Conservation (phyloP, 1,140 invertebrate species). For the Lutraria rhynchaena region DNA sequence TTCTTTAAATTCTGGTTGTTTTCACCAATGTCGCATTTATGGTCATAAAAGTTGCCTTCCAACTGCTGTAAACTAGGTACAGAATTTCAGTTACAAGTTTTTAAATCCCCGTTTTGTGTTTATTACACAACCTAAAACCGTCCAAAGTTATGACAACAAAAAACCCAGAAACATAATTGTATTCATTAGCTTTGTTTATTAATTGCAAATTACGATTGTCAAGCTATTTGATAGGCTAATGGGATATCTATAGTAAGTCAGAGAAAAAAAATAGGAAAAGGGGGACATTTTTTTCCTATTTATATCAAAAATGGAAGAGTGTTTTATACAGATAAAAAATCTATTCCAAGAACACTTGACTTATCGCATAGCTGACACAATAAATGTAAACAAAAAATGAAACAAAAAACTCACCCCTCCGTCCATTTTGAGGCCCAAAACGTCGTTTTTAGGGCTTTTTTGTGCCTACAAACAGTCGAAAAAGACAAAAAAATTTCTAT, state of each 20-base stretch:
- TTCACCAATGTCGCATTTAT: no score
- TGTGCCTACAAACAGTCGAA: neutral
- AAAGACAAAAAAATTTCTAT: neutral
- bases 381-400: neutral
- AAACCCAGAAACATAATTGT: neutral
- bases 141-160: neutral
- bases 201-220: neutral
- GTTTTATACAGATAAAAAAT: slow-evolving; percentile 26
- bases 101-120: neutral
- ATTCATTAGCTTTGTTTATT: neutral
- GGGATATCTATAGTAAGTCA: neutral
- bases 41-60: no score
- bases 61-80: no score
- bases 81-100: no score
- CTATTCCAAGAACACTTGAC: slow-evolving; percentile 43
- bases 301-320: slow-evolving; percentile 30
- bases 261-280: neutral
- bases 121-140: neutral
- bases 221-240: neutral
- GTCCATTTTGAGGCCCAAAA: slow-evolving; percentile 17
- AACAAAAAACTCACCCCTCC: slow-evolving; percentile 15
- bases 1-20: no score
- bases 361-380: slow-evolving; percentile 15
- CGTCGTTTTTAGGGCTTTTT: neutral
- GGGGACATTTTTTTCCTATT: neutral